phyloP scores from a whole-genome alignment of 1,140 invertebrate genomes.

The Mercenaria mercenaria region DNA sequence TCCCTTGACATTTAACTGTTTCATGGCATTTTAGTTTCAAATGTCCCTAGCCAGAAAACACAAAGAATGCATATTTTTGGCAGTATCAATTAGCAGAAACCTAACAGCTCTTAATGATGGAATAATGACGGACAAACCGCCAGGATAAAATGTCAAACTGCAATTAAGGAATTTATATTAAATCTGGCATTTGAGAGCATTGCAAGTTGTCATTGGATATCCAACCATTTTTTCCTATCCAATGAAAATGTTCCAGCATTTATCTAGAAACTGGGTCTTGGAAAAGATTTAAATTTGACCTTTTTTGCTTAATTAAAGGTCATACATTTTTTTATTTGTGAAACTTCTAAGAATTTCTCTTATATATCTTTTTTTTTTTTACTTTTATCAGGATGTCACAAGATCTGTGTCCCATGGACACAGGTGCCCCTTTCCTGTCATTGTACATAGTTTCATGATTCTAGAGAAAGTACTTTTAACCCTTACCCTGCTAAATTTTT shows the following conservation, averaged over 20 bases:
- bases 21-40: conserved; percentile 26
- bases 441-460: too few species aligned
- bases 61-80: conserved; percentile 33
- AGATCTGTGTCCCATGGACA: too few species aligned
- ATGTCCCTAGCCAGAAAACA: conserved; percentile 1
- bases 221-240: background rate
- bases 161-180: conserved; percentile 25
- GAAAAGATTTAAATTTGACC: background rate
- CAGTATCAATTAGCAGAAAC: background rate
- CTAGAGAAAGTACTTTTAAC: too few species aligned
- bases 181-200: conserved; percentile 8
- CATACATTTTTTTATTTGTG: too few species aligned
- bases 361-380: too few species aligned
- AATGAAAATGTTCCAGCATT: background rate
- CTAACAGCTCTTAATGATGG: background rate
- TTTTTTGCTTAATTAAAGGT: too few species aligned
- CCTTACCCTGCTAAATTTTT: too few species aligned
- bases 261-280: background rate
- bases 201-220: too few species aligned
- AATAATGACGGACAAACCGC: background rate
- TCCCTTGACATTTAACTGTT: conserved; percentile 3
- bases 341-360: too few species aligned
- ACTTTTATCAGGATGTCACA: too few species aligned
- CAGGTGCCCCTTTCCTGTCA: too few species aligned
- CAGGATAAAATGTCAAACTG: conserved; percentile 21